Base-by-base conservation (phyloP, 2,113 vertebrate genomes). In the Thamnaconus septentrionalis region DNA sequence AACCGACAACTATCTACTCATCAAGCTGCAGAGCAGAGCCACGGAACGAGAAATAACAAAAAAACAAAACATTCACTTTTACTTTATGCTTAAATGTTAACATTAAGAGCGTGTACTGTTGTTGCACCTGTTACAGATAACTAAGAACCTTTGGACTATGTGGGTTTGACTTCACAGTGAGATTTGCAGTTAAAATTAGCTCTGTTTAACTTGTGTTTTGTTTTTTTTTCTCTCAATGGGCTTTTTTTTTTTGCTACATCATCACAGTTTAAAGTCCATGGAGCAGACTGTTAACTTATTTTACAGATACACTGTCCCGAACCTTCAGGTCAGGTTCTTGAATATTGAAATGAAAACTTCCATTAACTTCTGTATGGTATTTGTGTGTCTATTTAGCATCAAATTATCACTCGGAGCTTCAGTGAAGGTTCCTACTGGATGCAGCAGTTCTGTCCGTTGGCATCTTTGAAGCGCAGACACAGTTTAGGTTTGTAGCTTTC, bases 401-500 rank as follows among this genome's bases (percentile, higher is more conserved):
- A 47, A 50, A 43, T 41, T 1, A 18, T 46, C 7, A 48, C 50
- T 45, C n/a, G 54, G 8, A 48, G 52, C 42, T 64, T 12, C 58
- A 4, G 8, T 31, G 42, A 44, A 11, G 57, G 44, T 45, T 64
- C 71, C 84, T 89, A 89, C 84, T 89, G 88, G 55, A 89, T 8
- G 31, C 64, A 81, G 78, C 97, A 97, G 85, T 78, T 90, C 88
- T 94, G 95, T 56, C 94, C 94, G 42, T 97, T 98, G 90, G 92
- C 90, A 51, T 98, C 95, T 90, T 93, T 96, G 91, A 93, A 95
- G 88, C 95, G 95, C 82, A 99, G 90, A 81, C 96, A 90, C 91
- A 98, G 94, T 90, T 97, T 98, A 76, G 97, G 93, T 66, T 96
- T 94, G 92, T 98, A 99, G 91, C 92, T 97, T 90, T 99, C 97